phyloP scores from a whole-genome alignment of 2,113 vertebrate genomes.

The Chrysochloris asiatica region DNA sequence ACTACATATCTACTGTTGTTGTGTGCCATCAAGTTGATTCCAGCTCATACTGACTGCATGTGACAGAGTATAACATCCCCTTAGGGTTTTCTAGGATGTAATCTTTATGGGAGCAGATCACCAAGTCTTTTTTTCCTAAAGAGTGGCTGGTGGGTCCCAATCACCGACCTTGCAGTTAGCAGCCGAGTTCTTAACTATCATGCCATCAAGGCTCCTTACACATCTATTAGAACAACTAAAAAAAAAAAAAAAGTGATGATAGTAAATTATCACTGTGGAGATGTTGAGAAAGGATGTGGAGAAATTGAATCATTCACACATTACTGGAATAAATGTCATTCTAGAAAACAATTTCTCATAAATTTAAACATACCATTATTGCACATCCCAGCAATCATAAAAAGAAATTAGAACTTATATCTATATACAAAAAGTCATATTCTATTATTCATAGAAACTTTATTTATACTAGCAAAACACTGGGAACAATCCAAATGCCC shows the following conservation, averaged over 20 bases:
- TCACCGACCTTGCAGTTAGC: too few species aligned
- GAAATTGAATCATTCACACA: neutral
- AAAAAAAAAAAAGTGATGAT: neutral
- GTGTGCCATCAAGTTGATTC: too few species aligned
- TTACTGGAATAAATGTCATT: neutral
- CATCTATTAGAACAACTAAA: neutral
- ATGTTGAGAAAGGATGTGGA: neutral
- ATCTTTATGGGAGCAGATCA: too few species aligned
- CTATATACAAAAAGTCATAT: neutral
- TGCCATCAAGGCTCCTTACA: neutral
- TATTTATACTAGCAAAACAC: constrained; percentile 25
- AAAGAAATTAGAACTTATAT: neutral
- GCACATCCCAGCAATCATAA: neutral
- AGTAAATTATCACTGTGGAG: constrained; percentile 6
- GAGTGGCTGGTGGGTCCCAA: too few species aligned
- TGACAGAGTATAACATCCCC: too few species aligned
- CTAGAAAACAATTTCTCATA: neutral
- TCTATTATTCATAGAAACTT: neutral
- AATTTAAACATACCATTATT: neutral
- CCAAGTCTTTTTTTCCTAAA: too few species aligned
- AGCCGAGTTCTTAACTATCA: too few species aligned
- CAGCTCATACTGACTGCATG: too few species aligned
- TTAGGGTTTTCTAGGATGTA: too few species aligned
- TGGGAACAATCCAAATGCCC: neutral
- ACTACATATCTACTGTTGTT: too few species aligned